A percentile compares a stretch with the other conserved stretches of the same genome.
phyloP scores from a whole-genome alignment of 1,140 invertebrate genomes.

The Drosophila sp. region DNA sequence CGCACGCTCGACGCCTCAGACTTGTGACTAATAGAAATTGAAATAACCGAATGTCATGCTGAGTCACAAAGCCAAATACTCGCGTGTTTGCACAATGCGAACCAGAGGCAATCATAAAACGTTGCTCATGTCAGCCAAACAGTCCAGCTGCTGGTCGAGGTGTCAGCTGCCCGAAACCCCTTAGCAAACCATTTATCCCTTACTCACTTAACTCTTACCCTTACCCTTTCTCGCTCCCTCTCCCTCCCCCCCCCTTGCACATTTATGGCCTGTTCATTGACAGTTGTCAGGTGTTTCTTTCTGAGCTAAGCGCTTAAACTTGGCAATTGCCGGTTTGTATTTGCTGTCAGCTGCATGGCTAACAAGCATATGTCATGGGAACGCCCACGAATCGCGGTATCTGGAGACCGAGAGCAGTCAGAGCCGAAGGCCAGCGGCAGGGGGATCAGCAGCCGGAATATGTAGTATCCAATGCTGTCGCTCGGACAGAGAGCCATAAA shows the following conservation, averaged over 20 bases:
- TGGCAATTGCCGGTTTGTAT: conserved; percentile 30
- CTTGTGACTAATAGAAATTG: conserved; percentile 60
- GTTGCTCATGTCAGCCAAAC: conserved; percentile 34
- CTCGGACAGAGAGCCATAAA: conserved; percentile 43
- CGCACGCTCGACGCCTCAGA: conserved; percentile 14
- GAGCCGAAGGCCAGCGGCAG: too few relatives aligned
- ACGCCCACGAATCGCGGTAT: not conserved
- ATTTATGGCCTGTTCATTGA: conserved; percentile 41
- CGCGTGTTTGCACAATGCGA: not conserved
- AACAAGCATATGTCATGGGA: conserved; percentile 54
- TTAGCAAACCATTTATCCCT: too few relatives aligned
- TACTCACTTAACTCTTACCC: too few relatives aligned
- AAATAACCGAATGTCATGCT: conserved; percentile 71
- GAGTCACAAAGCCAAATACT: conserved; percentile 45
- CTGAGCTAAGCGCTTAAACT: conserved; percentile 52
- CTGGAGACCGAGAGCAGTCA: not conserved
- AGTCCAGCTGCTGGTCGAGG: not conserved
- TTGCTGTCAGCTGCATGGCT: conserved; percentile 51
- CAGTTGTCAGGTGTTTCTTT: conserved; percentile 64
- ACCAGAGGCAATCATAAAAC: conserved; percentile 22
- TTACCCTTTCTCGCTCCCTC: not conserved
- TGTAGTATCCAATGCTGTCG: conserved; percentile 17
- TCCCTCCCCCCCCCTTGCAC: not conserved
- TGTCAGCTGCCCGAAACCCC: too few relatives aligned
- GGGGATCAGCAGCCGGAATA: conserved; percentile 4